A percentile compares a stretch with the other conserved stretches of the same genome.
These are phyloP conservation scores for Papilio helenus DNA, from an alignment of 1,140 invertebrate genomes.

Conservation along the genomic window DNA sequence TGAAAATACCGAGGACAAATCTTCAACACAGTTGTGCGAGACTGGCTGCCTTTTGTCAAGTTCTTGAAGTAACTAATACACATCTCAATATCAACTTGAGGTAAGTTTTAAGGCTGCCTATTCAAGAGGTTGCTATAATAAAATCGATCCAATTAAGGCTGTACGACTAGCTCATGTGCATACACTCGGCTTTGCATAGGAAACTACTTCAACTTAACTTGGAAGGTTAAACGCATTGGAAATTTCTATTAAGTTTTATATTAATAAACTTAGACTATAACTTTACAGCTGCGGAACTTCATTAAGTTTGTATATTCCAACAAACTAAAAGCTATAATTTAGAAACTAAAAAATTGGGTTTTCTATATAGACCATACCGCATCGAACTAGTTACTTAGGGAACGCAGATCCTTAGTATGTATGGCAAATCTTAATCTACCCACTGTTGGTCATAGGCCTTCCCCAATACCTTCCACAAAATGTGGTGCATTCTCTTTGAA, in stretches of 20 bases:
- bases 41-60: neutral
- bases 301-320: neutral
- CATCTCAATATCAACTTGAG: neutral
- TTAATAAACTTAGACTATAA: slow-evolving; percentile 13
- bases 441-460: too few relatives aligned
- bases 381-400: too few relatives aligned
- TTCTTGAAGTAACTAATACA: neutral
- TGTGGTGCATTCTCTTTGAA: too few relatives aligned
- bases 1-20: too few relatives aligned
- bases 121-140: neutral
- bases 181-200: neutral
- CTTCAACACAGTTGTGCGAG: too few relatives aligned
- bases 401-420: too few relatives aligned
- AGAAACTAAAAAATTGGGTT: too few relatives aligned
- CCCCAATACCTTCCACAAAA: too few relatives aligned
- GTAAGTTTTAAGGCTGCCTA: neutral
- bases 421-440: too few relatives aligned
- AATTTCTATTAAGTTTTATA: slow-evolving; percentile 29
- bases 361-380: too few relatives aligned
- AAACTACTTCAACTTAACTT: slow-evolving; percentile 12
- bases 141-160: neutral
- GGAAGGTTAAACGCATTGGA: slow-evolving; percentile 24
- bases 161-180: neutral
- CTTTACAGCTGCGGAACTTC: slow-evolving; percentile 17
- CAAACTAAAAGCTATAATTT: neutral